Conservation (phyloP, 2,888 invertebrate species). For the Phortica magna region DNA sequence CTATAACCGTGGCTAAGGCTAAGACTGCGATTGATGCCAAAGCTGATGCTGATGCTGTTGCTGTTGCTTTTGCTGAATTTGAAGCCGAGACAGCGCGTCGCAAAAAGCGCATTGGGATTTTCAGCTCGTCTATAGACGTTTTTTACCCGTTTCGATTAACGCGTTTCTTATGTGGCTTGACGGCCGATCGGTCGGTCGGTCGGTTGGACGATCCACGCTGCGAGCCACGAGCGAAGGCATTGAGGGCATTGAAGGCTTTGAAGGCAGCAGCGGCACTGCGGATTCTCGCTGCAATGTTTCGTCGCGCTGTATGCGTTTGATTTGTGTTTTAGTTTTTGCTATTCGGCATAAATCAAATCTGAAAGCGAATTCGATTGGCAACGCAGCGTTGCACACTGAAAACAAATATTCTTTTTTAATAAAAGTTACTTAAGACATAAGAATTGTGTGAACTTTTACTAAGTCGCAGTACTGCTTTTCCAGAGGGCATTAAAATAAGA, state of each 20-base stretch:
- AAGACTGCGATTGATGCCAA: neutral
- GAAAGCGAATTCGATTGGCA: conserved; percentile 36
- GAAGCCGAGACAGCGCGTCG: neutral
- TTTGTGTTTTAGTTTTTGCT: conserved; percentile 67
- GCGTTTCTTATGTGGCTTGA: neutral
- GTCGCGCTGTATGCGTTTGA: conserved; percentile 73
- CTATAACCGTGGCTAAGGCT: neutral
- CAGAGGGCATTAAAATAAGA: too few species aligned
- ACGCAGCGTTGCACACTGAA: conserved; percentile 2
- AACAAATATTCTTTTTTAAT: neutral
- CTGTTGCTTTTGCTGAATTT: neutral
- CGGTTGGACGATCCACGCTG: too few species aligned
- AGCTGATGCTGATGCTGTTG: neutral
- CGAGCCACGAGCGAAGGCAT: conserved; percentile 10
- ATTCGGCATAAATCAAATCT: conserved; percentile 76
- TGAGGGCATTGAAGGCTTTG: conserved; percentile 40
- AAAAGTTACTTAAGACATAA: too few species aligned
- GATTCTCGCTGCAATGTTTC: conserved; percentile 65
- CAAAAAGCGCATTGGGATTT: conserved; percentile 28
- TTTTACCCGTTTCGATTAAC: conserved; percentile 6
- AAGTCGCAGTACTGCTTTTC: too few species aligned
- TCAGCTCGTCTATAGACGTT: conserved; percentile 15
- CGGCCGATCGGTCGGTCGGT: too few species aligned
- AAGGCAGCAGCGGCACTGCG: conserved; percentile 40
- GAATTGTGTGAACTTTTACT: too few species aligned